Evolutionary conservation across 2,888 invertebrate genomes (phyloP), one percentile per base, ranked within the genome.

Genomic region (Nowickia ferox): DNA sequence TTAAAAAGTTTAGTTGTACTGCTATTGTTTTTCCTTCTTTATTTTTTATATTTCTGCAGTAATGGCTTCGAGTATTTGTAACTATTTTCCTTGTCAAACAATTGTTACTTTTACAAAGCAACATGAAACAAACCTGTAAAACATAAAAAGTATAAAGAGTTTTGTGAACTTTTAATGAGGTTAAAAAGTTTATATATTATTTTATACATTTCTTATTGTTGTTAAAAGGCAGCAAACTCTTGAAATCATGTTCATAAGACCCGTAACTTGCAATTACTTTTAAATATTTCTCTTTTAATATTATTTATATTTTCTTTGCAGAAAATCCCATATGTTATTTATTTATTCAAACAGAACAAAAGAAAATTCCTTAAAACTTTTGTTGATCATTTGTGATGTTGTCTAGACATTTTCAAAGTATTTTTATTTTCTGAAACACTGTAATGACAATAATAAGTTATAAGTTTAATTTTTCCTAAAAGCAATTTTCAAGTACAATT

Each of bases 351-450:
- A 63, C 13, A 79, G 61, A 57, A 59, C 11, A 17, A 44, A n/a
- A n/a, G n/a, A 53, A 44, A 30, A 22, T 55, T 48, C 3, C 2
- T n/a, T 0, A 42, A 57, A 69, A 78, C 42, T 51, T 74, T 71
- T 40, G 40, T 17, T 79, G 55, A 69, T 80, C 59, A 75, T 71
- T 75, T 82, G 57, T 69, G 71, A 30, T 71, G 59, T 71, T 80
- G 84, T 84, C 84, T 84, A 84, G 84, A 84, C 84, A 75, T 30
- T 84, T 80, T 59, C 1, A 11, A 79, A 84, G 69, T 74, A 11
- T 57, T 53, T 63, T 57, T 10, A 6, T 22, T 75, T 8, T 42
- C 53, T 61, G 11, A 8, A 48, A 48, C 9, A n/a, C 6, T 17
- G 13, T n/a, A 30, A 68, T 51, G 15, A n/a, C 4, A 51, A 5